Conservation (phyloP, 2,113 vertebrate genomes). For the Cepphus grylle region DNA sequence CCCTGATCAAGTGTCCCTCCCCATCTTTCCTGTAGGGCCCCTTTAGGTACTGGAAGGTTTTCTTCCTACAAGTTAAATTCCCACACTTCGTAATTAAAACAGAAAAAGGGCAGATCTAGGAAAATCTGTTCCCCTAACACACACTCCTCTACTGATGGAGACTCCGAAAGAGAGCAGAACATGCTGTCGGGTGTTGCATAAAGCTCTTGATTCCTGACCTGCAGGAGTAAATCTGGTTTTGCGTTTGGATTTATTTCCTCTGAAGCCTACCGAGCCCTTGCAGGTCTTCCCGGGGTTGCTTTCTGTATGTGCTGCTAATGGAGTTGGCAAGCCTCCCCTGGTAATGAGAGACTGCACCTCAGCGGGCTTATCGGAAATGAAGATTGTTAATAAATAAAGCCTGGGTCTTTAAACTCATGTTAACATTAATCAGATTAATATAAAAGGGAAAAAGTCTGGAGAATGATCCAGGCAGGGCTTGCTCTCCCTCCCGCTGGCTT, state of each 20-base stretch:
- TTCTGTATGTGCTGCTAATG: neutral
- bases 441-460: neutral
- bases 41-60: neutral
- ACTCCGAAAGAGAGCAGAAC: neutral
- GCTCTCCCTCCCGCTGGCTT: neutral
- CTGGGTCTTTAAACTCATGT: constrained; percentile 32
- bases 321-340: constrained; percentile 18
- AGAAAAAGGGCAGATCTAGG: neutral
- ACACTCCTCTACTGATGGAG: neutral
- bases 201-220: constrained; percentile 45
- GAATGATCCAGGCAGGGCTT: neutral
- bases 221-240: constrained; percentile 18
- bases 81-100: neutral
- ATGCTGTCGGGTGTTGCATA: neutral
- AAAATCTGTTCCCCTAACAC: neutral
- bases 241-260: neutral
- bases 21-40: too few species aligned
- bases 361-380: neutral
- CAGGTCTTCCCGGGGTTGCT: constrained; percentile 7
- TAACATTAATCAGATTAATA: constrained; percentile 55
- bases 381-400: constrained; percentile 56
- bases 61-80: neutral
- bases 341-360: constrained; percentile 25
- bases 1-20: too few species aligned
- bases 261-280: neutral